Percentiles rank a stretch among this genome's conserved stretches.
Conservation (phyloP, 2,113 vertebrate genomes). For the Spermophilus dauricus region DNA sequence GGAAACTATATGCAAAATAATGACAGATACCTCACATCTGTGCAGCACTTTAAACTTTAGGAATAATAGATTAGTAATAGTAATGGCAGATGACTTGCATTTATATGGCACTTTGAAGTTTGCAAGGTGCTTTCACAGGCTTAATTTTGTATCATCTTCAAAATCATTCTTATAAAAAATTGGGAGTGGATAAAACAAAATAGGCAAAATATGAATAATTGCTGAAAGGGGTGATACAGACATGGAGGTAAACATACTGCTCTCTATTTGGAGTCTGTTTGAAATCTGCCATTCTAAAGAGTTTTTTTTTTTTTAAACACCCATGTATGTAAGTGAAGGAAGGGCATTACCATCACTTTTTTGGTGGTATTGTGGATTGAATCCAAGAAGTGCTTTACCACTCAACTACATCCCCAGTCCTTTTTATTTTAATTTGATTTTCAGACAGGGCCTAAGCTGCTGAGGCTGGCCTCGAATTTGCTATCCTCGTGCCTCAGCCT, state of each 20-base stretch:
- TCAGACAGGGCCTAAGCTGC: not conserved
- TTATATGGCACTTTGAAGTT: slow-evolving; percentile 59
- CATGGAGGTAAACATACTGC: accelerated
- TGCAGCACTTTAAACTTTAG: slow-evolving; percentile 57
- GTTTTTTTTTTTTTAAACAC: not conserved
- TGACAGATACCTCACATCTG: not conserved
- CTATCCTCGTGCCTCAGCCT: not conserved
- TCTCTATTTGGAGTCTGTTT: not conserved
- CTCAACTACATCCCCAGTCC: not conserved
- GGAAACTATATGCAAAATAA: slow-evolving; percentile 16
- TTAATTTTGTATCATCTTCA: slow-evolving; percentile 68
- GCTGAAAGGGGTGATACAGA: not conserved
- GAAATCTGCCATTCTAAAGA: not conserved
- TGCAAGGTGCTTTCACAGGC: slow-evolving; percentile 32
- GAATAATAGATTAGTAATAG: slow-evolving; percentile 22
- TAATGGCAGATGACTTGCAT: slow-evolving; percentile 5
- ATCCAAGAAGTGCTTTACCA: not conserved
- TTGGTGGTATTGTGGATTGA: not conserved
- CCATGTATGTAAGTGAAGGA: not conserved
- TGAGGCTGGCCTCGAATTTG: not conserved
- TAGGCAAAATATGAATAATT: not conserved
- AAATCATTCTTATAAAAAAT: slow-evolving; percentile 31
- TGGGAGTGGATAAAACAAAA: not conserved
- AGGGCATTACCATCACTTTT: not conserved
- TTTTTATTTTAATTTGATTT: not conserved